These are phyloP conservation scores for Erynnis tages DNA, from an alignment of 2,888 invertebrate species.

Conservation along the genomic window DNA sequence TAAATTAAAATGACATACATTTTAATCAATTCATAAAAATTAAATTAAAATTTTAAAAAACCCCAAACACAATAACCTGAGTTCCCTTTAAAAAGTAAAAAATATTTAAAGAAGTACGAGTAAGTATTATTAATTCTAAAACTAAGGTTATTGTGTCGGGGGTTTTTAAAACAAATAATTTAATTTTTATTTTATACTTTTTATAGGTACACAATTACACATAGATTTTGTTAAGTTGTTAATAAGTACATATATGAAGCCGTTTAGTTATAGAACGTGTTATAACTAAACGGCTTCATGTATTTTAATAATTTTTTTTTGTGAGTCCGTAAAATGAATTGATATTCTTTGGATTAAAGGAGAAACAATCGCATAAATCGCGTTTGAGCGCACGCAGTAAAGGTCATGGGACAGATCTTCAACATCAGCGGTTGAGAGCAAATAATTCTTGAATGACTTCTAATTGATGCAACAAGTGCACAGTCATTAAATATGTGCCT, in stretches of 20 bases:
- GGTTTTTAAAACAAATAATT: too few relatives aligned
- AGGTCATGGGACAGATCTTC: constrained; percentile 43
- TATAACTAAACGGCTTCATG: not conserved
- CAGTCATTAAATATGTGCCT: constrained; percentile 53
- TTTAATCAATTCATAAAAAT: too few relatives aligned
- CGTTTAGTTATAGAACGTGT: not conserved
- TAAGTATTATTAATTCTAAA: too few relatives aligned
- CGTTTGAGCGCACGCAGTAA: constrained; percentile 25
- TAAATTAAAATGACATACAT: too few relatives aligned
- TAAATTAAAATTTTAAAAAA: too few relatives aligned
- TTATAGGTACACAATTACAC: too few relatives aligned
- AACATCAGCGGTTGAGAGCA: constrained; percentile 44
- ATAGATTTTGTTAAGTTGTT: not conserved
- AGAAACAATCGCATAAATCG: constrained; percentile 8
- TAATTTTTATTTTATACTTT: too few relatives aligned
- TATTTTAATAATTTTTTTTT: constrained; percentile 8
- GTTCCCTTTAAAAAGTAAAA: too few relatives aligned
- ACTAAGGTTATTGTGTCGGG: too few relatives aligned
- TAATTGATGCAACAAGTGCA: constrained; percentile 57
- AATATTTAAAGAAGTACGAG: too few relatives aligned
- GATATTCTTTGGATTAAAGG: constrained; percentile 6
- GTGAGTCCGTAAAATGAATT: constrained; percentile 5
- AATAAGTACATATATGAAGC: not conserved
- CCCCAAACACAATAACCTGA: too few relatives aligned
- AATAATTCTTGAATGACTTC: constrained; percentile 50